phyloP scores from a whole-genome alignment of 2,797 vertebrate species.

The Acanthurus lineatus region DNA sequence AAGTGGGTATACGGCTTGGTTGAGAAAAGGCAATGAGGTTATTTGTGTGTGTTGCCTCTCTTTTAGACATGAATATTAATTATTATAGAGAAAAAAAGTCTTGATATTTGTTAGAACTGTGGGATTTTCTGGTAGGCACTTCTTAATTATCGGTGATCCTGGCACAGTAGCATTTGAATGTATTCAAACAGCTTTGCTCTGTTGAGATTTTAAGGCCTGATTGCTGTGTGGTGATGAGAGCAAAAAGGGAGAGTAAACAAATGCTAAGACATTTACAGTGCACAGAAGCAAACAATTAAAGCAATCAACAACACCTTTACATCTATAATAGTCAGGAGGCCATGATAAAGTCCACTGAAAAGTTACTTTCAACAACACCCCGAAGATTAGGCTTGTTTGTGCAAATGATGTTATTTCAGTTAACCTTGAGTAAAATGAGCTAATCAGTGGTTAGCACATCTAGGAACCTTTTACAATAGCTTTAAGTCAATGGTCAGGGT shows the following conservation, averaged over 20 bases:
- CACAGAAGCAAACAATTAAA: not conserved
- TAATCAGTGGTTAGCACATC: constrained; percentile 60
- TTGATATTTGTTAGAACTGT: not conserved
- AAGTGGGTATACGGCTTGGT: not conserved
- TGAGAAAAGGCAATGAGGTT: not conserved
- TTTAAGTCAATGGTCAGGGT: constrained; percentile 47
- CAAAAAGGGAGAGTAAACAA: not conserved
- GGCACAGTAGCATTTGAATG: not conserved
- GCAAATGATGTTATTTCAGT: not conserved
- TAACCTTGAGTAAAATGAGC: constrained; percentile 49
- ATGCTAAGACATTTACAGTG: not conserved
- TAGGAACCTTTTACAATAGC: constrained; percentile 20
- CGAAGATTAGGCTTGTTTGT: constrained; percentile 5
- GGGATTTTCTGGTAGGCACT: too few relatives aligned
- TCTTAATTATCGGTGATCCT: not conserved
- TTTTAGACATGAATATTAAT: constrained; percentile 25
- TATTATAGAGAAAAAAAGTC: not conserved
- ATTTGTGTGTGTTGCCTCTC: not conserved
- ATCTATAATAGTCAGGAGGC: not conserved
- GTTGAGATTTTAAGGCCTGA: not conserved
- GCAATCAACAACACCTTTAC: constrained; percentile 5
- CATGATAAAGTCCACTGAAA: not conserved
- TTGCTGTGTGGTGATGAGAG: not conserved
- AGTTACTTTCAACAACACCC: not conserved
- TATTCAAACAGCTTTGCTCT: not conserved